phyloP scores from a whole-genome alignment of 2,888 invertebrate genomes.

The Drosophila suboccidentalis region DNA sequence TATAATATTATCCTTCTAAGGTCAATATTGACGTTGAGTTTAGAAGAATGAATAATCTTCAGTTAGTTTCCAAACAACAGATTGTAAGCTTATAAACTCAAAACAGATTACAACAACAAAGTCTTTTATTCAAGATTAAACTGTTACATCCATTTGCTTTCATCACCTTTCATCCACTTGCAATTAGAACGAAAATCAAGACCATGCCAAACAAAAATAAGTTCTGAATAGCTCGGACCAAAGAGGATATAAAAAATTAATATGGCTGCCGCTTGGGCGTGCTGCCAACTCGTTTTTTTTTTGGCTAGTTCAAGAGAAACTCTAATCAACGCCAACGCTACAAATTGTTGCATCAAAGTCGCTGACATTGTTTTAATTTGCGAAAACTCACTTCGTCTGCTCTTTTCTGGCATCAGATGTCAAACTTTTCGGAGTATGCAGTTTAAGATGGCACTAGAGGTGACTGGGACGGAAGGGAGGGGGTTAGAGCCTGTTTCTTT shows the following conservation, averaged over 20 bases:
- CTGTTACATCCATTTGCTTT: background rate
- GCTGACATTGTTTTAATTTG: conserved; percentile 75
- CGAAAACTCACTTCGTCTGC: conserved; percentile 25
- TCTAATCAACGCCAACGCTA: conserved; percentile 54
- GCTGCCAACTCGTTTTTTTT: conserved; percentile 34
- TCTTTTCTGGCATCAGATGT: conserved; percentile 60
- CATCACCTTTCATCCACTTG: background rate
- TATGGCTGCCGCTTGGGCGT: conserved; percentile 52
- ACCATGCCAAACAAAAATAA: conserved; percentile 15
- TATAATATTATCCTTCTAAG: background rate
- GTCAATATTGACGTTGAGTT: background rate
- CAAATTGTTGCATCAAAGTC: conserved; percentile 63
- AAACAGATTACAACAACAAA: background rate
- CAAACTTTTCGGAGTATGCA: conserved; percentile 55
- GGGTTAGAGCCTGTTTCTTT: conserved; percentile 30
- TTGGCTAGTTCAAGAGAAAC: conserved; percentile 28
- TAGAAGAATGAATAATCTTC: background rate
- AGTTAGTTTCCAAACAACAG: background rate
- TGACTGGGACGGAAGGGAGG: background rate
- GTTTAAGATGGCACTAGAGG: conserved; percentile 24
- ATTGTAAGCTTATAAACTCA: background rate
- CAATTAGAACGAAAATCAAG: background rate
- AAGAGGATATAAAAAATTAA: conserved; percentile 54
- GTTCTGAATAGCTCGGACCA: conserved; percentile 6
- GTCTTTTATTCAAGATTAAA: too few relatives aligned